Base-by-base conservation (phyloP, 2,888 invertebrate genomes). In the Elgonia sp. region DNA sequence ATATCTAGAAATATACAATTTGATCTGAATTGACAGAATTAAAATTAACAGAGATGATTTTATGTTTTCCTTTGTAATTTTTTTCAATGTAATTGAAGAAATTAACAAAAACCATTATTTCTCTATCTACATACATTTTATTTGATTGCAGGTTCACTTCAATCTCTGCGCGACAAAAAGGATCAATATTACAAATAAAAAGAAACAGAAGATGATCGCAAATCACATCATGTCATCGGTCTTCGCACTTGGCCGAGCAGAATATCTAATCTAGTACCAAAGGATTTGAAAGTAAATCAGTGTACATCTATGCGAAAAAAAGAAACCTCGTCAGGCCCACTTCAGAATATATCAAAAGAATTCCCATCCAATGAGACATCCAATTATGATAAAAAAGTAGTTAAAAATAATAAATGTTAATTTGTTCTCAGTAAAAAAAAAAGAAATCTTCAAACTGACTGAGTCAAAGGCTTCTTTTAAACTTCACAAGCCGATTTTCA, bases 181-280 rank as follows among this genome's bases (percentile, higher is more conserved):
- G 14, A 21, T 57, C 55, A 18, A 55, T 16, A 55, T n/a, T 14
- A 20, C 18, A 14, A 57, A 57, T 21, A 57, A 29, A 72, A 14
- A 39, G 12, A 46, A 72, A 57, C 57, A 72, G 57, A 57, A n/a
- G 39, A 53, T 50, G 57, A 40, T 55, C 40, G 39, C 57, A 55
- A 72, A 72, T 55, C 39, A 18, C 39, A 72, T 39, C 55, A 39
- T 21, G 18, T 72, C 55, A 29, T 16, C 29, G 16, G 39, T 37
- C 57, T 57, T 57, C 39, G 18, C 57, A 57, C 55, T 72, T 29
- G 21, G 40, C 40, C 72, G 29, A 72, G 72, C 72, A 18, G 20
- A 72, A 72, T 21, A 40, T 72, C 37, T 57, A 39, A 72, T 57
- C 72, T 57, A 50, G 55, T 57, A 72, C 55, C 72, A 72, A 57